phyloP scores from a whole-genome alignment of 1,140 invertebrate species.

The Carcinoscorpius rotundicauda region DNA sequence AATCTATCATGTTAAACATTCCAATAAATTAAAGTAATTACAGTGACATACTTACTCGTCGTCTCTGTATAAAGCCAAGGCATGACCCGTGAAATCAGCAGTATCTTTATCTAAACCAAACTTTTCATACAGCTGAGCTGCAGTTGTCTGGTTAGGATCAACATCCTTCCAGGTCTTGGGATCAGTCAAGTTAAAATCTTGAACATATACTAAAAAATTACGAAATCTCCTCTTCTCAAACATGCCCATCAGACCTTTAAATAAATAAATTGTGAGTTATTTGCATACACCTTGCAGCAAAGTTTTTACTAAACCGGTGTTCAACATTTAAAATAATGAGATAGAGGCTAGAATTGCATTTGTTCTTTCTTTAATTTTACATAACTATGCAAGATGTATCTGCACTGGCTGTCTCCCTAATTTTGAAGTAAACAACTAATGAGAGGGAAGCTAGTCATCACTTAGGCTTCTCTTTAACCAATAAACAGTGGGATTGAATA shows the following conservation, averaged over 20 bases:
- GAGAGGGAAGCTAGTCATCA: too few species aligned
- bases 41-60: conserved; percentile 33
- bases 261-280: not conserved
- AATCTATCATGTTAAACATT: too few species aligned
- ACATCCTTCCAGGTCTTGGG: conserved; percentile 89
- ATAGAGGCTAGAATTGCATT: too few species aligned
- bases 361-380: too few species aligned
- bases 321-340: too few species aligned
- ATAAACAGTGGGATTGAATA: too few species aligned
- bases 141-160: conserved; percentile 69
- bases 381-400: too few species aligned
- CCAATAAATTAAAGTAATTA: too few species aligned
- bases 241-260: conserved; percentile 87
- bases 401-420: too few species aligned
- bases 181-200: conserved; percentile 85
- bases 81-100: conserved; percentile 97
- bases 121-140: conserved; percentile 85
- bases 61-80: conserved; percentile 75
- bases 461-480: too few species aligned
- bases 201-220: conserved; percentile 91
- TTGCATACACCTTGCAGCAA: too few species aligned
- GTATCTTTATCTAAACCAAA: conserved; percentile 95
- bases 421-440: too few species aligned
- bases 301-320: not conserved
- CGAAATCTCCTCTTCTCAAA: conserved; percentile 97